These are phyloP conservation scores for Drosophila tristis DNA, from an alignment of 1,140 invertebrate genomes.

Conservation along the genomic window DNA sequence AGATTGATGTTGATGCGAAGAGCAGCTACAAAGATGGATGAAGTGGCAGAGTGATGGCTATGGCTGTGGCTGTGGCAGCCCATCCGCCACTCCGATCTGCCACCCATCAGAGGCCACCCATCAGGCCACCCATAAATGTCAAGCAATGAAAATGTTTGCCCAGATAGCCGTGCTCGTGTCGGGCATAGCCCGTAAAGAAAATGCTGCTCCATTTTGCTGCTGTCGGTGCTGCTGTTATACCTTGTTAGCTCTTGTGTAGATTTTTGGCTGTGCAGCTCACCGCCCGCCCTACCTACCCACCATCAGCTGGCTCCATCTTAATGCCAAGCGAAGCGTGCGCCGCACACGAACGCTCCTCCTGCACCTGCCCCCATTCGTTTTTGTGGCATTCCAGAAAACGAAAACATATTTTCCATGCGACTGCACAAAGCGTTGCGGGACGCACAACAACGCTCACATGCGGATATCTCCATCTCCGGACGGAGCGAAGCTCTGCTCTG, in stretches of 20 bases:
- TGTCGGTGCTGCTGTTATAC: slow-evolving; percentile 62
- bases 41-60: slow-evolving; percentile 56
- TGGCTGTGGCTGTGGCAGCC: slow-evolving; percentile 13
- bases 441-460: slow-evolving; percentile 35
- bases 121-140: slow-evolving; percentile 55
- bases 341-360: slow-evolving; percentile 29
- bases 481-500: too few species aligned
- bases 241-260: slow-evolving; percentile 73
- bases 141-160: slow-evolving; percentile 76
- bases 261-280: slow-evolving; percentile 33
- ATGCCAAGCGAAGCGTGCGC: slow-evolving; percentile 67
- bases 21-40: slow-evolving; percentile 42
- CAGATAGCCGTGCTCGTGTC: slow-evolving; percentile 69
- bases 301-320: slow-evolving; percentile 18
- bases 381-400: slow-evolving; percentile 73
- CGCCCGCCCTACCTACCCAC: background rate
- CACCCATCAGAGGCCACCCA: background rate
- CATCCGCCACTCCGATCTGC: too few species aligned
- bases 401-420: slow-evolving; percentile 80
- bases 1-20: slow-evolving; percentile 62
- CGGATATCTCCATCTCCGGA: too few species aligned
- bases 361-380: slow-evolving; percentile 1
- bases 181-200: slow-evolving; percentile 66
- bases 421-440: slow-evolving; percentile 70
- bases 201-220: slow-evolving; percentile 38